Evolutionary conservation across 2,113 vertebrate species (phyloP).

Genomic region (Rhea americana): DNA sequence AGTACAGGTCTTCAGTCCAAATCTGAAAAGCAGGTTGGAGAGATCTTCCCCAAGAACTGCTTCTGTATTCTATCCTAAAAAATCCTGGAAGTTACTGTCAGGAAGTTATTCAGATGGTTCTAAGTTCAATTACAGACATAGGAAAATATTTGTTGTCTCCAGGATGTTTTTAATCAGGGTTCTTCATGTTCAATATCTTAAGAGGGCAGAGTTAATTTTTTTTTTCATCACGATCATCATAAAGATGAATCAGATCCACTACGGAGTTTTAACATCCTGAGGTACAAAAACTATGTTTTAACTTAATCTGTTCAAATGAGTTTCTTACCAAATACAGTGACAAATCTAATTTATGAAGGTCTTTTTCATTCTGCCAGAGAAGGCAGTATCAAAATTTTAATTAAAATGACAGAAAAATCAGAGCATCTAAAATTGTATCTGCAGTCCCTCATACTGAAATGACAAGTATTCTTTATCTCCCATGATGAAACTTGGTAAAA

Average conservation of each 20-base stretch:
- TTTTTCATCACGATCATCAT: not conserved
- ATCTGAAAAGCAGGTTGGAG: not conserved
- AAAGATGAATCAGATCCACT: not conserved
- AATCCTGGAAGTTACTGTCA: not conserved
- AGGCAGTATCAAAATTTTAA: not conserved
- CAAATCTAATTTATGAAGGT: not conserved
- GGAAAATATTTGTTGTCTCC: not conserved
- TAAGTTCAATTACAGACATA: constrained; percentile 14
- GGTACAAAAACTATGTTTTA: not conserved
- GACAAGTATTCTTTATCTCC: not conserved
- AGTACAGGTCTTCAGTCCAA: not conserved
- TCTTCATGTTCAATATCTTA: not conserved
- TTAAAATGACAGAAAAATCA: not conserved
- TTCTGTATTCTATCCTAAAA: not conserved
- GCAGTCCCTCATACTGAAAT: not conserved
- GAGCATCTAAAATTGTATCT: not conserved
- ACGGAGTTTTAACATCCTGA: not conserved
- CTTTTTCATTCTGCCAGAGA: not conserved
- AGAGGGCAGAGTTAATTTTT: not conserved
- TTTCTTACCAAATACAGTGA: not conserved
- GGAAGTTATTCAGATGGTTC: constrained; percentile 11
- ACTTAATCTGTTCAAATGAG: not conserved
- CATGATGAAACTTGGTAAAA: not conserved
- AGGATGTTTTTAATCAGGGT: not conserved
- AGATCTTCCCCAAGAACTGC: not conserved